These are phyloP conservation scores for Argyrosomus japonicus DNA, from an alignment of 2,113 vertebrate genomes.

Conservation along the genomic window DNA sequence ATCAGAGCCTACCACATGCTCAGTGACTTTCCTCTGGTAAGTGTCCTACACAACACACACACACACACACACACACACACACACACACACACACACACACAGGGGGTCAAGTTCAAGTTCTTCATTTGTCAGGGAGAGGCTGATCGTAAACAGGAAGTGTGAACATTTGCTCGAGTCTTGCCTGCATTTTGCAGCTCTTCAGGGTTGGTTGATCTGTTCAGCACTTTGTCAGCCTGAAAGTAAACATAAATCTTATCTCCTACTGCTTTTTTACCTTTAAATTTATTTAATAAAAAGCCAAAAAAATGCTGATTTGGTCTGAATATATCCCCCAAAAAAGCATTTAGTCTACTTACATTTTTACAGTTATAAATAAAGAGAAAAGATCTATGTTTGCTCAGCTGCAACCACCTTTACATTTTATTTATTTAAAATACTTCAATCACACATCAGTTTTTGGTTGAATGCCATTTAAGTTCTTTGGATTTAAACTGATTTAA, in stretches of 20 bases:
- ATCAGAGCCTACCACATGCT: slow-evolving; percentile 94
- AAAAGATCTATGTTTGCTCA: not conserved
- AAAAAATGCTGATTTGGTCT: not conserved
- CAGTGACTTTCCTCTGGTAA: slow-evolving; percentile 90
- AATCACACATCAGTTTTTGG: not conserved
- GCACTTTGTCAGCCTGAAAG: not conserved
- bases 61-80: too few relatives aligned
- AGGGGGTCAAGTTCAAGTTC: slow-evolving; percentile 37
- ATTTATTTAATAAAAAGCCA: not conserved
- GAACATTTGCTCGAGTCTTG: not conserved
- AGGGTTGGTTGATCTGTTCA: not conserved
- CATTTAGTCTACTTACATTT: not conserved
- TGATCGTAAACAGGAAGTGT: slow-evolving; percentile 8
- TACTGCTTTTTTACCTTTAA: not conserved
- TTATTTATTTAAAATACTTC: not conserved
- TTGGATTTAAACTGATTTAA: not conserved
- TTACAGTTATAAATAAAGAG: not conserved
- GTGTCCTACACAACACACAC: too few relatives aligned
- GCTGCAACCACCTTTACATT: not conserved
- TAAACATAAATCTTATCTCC: too few relatives aligned
- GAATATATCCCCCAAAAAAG: not conserved
- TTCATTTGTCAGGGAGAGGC: not conserved
- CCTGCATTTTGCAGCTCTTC: not conserved
- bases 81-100: too few relatives aligned
- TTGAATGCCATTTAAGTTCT: not conserved